phyloP scores from a whole-genome alignment of 2,797 vertebrate genomes.

The Dendrocincla fuliginosa region DNA sequence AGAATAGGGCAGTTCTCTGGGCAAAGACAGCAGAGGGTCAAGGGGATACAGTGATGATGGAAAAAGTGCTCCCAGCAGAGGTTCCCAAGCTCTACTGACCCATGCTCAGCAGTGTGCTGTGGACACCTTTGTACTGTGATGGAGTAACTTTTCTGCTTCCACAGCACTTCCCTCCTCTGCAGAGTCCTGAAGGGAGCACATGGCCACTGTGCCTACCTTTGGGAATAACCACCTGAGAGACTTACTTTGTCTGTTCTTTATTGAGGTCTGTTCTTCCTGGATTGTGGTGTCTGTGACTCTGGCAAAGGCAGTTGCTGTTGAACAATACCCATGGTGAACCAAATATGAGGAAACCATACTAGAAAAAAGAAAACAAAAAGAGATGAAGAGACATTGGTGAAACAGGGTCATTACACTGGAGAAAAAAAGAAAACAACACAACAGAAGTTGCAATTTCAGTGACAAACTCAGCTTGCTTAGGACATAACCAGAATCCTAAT shows the following conservation, averaged over 20 bases:
- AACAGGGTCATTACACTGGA: neutral
- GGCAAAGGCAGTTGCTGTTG: slow-evolving; percentile 94
- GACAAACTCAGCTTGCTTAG: neutral
- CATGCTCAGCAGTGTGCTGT: neutral
- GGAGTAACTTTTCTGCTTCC: neutral
- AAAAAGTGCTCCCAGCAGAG: neutral
- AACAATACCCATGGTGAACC: slow-evolving; percentile 97
- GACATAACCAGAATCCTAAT: neutral
- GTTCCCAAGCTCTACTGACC: neutral
- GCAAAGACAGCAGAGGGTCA: neutral
- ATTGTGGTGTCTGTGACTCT: slow-evolving; percentile 94
- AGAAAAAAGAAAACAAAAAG: slow-evolving; percentile 39
- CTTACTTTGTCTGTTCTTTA: slow-evolving; percentile 98
- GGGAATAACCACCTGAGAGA: neutral
- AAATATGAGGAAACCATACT: slow-evolving; percentile 98
- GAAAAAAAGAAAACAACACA: neutral
- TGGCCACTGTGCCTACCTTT: neutral
- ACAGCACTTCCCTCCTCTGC: neutral
- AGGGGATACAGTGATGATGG: neutral
- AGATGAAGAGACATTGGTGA: neutral
- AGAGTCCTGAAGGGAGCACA: neutral
- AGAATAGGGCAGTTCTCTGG: neutral
- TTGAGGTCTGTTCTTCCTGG: slow-evolving; percentile 96
- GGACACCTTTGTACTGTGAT: neutral
- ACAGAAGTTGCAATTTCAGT: neutral